phyloP scores from a whole-genome alignment of 2,888 invertebrate genomes.

The Hemithea aestivaria region DNA sequence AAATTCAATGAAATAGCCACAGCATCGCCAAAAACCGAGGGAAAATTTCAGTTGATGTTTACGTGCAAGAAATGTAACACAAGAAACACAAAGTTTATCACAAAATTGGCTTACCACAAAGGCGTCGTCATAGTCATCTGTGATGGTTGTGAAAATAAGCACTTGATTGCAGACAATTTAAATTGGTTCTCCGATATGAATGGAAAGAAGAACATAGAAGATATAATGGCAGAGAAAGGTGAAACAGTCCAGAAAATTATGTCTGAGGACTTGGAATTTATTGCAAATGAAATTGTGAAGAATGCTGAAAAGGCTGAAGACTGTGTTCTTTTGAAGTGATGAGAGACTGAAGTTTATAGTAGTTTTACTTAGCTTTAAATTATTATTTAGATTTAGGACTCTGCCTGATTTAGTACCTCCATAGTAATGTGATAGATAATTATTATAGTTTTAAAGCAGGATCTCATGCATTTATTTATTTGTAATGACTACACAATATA shows the following conservation, averaged over 20 bases:
- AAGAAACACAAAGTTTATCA: conserved; percentile 88
- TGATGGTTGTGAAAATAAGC: conserved; percentile 91
- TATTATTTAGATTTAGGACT: too few species aligned
- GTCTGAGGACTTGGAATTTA: conserved; percentile 70
- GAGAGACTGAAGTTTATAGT: conserved; percentile 15
- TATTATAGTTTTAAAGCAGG: too few species aligned
- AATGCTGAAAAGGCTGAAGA: conserved; percentile 37
- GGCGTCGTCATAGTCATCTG: conserved; percentile 97
- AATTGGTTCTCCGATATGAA: conserved; percentile 94
- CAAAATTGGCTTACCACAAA: conserved; percentile 89
- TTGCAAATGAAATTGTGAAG: conserved; percentile 57
- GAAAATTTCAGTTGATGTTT: conserved; percentile 86
- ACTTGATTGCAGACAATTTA: conserved; percentile 97
- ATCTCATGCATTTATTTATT: too few species aligned
- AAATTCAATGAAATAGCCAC: conserved; percentile 46
- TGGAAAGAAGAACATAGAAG: conserved; percentile 92
- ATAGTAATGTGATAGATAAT: too few species aligned
- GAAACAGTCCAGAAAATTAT: conserved; percentile 84
- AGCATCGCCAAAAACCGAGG: conserved; percentile 46
- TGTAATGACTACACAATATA: too few species aligned
- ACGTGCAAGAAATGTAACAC: conserved; percentile 94
- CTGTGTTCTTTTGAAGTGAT: conserved; percentile 27
- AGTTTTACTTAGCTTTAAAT: too few species aligned
- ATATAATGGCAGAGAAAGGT: conserved; percentile 91
- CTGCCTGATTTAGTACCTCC: too few species aligned